Evolutionary conservation across 2,113 vertebrate species (phyloP).

Genomic region (Pontoporia blainvillei): DNA sequence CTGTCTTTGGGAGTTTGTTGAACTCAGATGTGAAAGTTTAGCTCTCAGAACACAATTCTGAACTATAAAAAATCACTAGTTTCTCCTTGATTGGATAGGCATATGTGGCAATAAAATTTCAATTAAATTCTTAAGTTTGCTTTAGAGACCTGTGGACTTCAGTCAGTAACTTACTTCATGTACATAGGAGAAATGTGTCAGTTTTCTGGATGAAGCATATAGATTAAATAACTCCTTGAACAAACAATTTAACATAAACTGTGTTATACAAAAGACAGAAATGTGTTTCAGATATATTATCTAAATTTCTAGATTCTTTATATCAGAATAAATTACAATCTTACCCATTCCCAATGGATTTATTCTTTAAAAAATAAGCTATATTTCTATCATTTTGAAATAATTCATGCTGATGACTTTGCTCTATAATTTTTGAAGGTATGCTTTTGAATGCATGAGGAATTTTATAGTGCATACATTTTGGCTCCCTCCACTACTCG

Average conservation of each 20-base stretch:
- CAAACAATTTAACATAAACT: constrained; percentile 3
- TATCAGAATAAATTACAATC: background rate
- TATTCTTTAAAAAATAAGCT: background rate
- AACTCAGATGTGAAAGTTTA: background rate
- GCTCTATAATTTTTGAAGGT: background rate
- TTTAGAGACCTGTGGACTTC: constrained; percentile 49
- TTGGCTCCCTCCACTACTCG: background rate
- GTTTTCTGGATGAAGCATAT: background rate
- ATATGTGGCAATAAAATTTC: constrained; percentile 30
- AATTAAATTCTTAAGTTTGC: constrained; percentile 68
- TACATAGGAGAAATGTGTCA: background rate
- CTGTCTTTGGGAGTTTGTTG: background rate
- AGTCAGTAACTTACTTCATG: background rate
- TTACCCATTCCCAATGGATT: background rate
- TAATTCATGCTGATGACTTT: background rate
- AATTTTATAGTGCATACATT: background rate
- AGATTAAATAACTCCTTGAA: constrained; percentile 20
- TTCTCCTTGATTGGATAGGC: constrained; percentile 32
- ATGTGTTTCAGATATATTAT: background rate
- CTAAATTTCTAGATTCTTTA: constrained; percentile 13
- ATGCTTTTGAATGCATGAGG: background rate
- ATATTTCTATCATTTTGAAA: background rate
- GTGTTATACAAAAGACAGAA: background rate
- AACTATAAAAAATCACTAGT: constrained; percentile 38
- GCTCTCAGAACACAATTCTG: background rate